These are phyloP conservation scores for Drosophila tsacasi DNA, from an alignment of 1,140 invertebrate species.

Conservation along the genomic window DNA sequence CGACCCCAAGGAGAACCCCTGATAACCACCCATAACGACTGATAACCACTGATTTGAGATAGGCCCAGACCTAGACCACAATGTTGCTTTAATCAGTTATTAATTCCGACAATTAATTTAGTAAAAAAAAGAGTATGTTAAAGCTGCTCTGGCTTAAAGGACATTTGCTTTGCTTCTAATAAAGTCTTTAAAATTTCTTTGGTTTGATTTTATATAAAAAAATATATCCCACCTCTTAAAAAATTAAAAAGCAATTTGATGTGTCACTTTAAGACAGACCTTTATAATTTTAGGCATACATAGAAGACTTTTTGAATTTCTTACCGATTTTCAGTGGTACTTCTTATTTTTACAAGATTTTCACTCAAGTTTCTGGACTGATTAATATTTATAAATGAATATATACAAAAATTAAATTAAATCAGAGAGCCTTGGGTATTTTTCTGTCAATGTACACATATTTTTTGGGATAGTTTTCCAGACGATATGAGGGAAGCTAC, in stretches of 20 bases:
- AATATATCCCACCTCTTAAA: too few species aligned
- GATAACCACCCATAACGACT: slow-evolving; percentile 1
- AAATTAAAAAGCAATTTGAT: too few species aligned
- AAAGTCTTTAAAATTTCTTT: not conserved
- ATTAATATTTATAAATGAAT: not conserved
- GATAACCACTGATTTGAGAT: slow-evolving; percentile 15
- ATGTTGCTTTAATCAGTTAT: not conserved
- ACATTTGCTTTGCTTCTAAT: not conserved
- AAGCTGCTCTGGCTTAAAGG: not conserved
- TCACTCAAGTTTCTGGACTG: not conserved
- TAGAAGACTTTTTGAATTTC: not conserved
- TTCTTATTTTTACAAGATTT: not conserved
- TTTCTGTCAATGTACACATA: not conserved
- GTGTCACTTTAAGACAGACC: too few species aligned
- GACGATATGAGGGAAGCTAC: not conserved
- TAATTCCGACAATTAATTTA: not conserved
- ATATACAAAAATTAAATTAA: not conserved
- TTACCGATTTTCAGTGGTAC: not conserved
- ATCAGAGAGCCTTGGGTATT: not conserved
- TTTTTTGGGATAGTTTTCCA: not conserved
- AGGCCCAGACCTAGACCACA: not conserved
- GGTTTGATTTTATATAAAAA: not conserved
- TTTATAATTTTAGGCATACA: too few species aligned
- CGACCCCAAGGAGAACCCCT: not conserved
- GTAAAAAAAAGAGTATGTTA: not conserved